Percentiles rank a stretch among this genome's conserved stretches.
These are phyloP conservation scores for Eustalomyia histrio DNA, from an alignment of 2,888 invertebrate species.

Conservation along the genomic window DNA sequence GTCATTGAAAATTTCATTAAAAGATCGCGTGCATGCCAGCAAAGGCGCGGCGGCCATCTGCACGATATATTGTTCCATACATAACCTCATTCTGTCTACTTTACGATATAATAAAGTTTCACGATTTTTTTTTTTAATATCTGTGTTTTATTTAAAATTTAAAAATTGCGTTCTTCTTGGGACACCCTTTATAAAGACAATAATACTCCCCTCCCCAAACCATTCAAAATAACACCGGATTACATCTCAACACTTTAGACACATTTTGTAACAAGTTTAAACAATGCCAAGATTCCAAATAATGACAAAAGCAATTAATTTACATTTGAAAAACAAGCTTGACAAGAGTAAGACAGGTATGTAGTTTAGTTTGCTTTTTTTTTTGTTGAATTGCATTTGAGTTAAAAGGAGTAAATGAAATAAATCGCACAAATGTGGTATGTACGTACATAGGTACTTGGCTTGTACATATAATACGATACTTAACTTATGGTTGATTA, in stretches of 20 bases:
- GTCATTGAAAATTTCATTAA: too few species aligned
- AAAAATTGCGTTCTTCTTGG: too few species aligned
- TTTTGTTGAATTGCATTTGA: slow-evolving; percentile 20
- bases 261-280: slow-evolving; percentile 67
- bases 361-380: background rate
- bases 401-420: background rate
- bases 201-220: background rate
- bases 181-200: too few species aligned
- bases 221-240: background rate
- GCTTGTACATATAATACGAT: slow-evolving; percentile 2
- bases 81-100: too few species aligned
- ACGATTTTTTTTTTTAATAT: too few species aligned
- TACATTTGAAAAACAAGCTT: slow-evolving; percentile 69
- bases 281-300: slow-evolving; percentile 77
- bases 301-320: slow-evolving; percentile 79
- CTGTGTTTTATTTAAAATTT: too few species aligned
- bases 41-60: too few species aligned
- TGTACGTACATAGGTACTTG: background rate
- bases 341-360: slow-evolving; percentile 60
- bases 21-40: too few species aligned
- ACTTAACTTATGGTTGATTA: slow-evolving; percentile 70
- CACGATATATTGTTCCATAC: too few species aligned
- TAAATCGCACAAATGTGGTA: slow-evolving; percentile 19
- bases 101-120: too few species aligned
- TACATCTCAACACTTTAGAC: slow-evolving; percentile 22